Base-by-base conservation (phyloP, 2,113 vertebrate genomes). In the Ramphastos sulfuratus region DNA sequence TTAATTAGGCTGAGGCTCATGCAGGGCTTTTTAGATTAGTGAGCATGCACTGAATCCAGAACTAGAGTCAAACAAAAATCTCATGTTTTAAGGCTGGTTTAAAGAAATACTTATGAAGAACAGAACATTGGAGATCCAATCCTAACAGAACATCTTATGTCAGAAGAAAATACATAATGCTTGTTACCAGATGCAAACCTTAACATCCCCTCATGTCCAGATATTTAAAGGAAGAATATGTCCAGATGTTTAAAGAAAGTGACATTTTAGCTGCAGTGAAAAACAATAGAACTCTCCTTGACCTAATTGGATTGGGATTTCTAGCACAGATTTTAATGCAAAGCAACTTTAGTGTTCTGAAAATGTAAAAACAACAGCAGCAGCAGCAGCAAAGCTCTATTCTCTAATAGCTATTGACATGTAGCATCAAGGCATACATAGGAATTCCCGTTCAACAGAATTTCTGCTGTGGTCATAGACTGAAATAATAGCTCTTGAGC, bases 1-100 rank as follows among this genome's bases (percentile, higher is more conserved):
- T 96, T 92, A 96, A 95, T 93, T 93, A 95, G 85, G 61, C 58
- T 83, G 15, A 90, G 74, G 61, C 83, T 94, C 86, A 86, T 87
- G 88, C 81, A 89, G 86, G 24, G 63, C 15, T 88, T 90, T 92
- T 94, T 93, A 93, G 76, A 86, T 90, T 94, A 76, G 80, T 46
- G 85, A 87, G 75, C 63, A 94, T 74, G 81, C 70, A 89, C 74
- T 90, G 92, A 94, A 94, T 90, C 80, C 74, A 84, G 81, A 95
- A 90, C 65, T 46, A 87, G 80, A 84, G 65, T 0, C 23, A 52
- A 72, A 91, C 87, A 70, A 58, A 76, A 37, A 55, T 12, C 73
- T 82, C 71, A 24, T 50, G 55, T 8, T 74, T 78, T 82, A 52
- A 78, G 56, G 6, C 23, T 79, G 33, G 59, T 70, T 91, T 92